Conservation (phyloP, 2,888 invertebrate genomes). For the Litoditis marina region DNA sequence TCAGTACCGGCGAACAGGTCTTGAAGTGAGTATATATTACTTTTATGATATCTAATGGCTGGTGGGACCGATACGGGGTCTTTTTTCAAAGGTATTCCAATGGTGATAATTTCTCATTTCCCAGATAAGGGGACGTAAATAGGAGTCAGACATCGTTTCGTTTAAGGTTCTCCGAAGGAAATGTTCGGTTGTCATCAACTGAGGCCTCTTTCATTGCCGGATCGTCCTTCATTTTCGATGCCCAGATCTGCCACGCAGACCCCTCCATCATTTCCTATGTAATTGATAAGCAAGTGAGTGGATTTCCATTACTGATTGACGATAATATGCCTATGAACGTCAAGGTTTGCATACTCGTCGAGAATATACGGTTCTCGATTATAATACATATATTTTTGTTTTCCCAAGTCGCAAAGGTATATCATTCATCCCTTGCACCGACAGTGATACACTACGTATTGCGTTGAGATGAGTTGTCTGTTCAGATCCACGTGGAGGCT, state of each 20-base stretch:
- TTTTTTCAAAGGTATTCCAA: too few species aligned
- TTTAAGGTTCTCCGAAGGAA: not conserved
- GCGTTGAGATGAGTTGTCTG: not conserved
- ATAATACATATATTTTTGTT: too few species aligned
- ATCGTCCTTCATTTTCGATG: slow-evolving; percentile 28
- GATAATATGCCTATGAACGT: too few species aligned
- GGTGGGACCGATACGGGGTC: not conserved
- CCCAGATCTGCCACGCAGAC: slow-evolving; percentile 26
- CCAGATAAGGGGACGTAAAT: too few species aligned
- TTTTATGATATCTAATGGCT: not conserved
- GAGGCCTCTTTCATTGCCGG: too few species aligned
- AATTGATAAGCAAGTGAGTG: slow-evolving; percentile 23
- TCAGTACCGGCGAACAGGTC: slow-evolving; percentile 29
- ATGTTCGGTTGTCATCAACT: too few species aligned
- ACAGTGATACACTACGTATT: not conserved
- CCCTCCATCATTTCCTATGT: slow-evolving; percentile 22
- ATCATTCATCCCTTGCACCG: not conserved
- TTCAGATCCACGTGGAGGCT: slow-evolving; percentile 27
- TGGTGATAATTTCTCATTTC: too few species aligned
- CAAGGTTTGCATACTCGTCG: too few species aligned
- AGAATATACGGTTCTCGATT: too few species aligned
- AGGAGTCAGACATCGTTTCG: too few species aligned
- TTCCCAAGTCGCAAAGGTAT: too few species aligned
- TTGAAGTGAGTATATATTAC: slow-evolving; percentile 1
- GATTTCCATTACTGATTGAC: too few species aligned